Conservation (phyloP, 2,888 invertebrate genomes). For the Micropterix aruncella region DNA sequence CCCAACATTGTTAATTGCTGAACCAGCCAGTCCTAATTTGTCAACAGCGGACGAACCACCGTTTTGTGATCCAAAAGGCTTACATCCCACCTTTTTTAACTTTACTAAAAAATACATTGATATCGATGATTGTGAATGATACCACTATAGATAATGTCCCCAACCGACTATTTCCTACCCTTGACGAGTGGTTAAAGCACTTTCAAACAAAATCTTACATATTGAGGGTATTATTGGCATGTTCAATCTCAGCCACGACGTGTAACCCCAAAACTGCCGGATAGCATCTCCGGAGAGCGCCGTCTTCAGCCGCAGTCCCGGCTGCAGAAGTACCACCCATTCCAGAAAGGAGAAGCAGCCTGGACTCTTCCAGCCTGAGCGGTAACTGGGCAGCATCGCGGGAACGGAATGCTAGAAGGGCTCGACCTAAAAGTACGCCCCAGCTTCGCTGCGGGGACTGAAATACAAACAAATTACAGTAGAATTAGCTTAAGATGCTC, state of each 20-base stretch:
- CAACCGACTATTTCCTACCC: too few species aligned
- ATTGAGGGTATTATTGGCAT: slow-evolving; percentile 23
- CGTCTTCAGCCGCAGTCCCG: slow-evolving; percentile 24
- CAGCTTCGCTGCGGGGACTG: slow-evolving; percentile 39
- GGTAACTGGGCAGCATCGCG: slow-evolving; percentile 23
- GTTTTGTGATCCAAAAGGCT: too few species aligned
- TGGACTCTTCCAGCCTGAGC: slow-evolving; percentile 27
- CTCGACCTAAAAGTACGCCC: slow-evolving; percentile 62
- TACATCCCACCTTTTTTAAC: too few species aligned
- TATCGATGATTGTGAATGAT: too few species aligned
- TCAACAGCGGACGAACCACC: too few species aligned
- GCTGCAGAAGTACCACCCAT: slow-evolving; percentile 18
- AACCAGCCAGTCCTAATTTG: too few species aligned
- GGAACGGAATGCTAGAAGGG: slow-evolving; percentile 43
- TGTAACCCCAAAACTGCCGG: slow-evolving; percentile 32
- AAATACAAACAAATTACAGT: slow-evolving; percentile 10
- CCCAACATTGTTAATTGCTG: too few species aligned
- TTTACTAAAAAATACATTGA: too few species aligned
- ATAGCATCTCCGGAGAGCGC: slow-evolving; percentile 30
- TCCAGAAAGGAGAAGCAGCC: slow-evolving; percentile 19
- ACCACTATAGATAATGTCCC: too few species aligned
- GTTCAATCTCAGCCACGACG: slow-evolving; percentile 28
- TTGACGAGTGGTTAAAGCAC: too few species aligned
- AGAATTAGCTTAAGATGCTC: too few species aligned
- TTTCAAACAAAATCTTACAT: too few species aligned